Base-by-base conservation (phyloP, 2,888 invertebrate species). In the Gordius sp. region DNA sequence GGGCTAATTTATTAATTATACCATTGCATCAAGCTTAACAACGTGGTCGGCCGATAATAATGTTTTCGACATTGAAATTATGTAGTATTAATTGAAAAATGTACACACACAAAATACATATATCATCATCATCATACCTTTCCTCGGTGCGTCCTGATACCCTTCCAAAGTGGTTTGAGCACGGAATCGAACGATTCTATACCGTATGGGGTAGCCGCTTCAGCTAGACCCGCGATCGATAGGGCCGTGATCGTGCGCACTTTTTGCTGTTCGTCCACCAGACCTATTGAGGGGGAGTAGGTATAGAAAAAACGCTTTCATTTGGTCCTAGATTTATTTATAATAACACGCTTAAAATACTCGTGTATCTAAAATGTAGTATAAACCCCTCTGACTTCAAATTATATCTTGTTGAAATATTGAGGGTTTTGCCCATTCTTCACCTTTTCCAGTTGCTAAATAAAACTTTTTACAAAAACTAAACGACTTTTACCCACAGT, bases 161-260 rank as follows among this genome's bases (percentile, higher is more conserved):
- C 93, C 71, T 93, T 91, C 97, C 97, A 99, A 28, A 99, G 73
- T 0, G 97, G 97, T 72, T 99, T 99, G 57, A 99, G 75, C 0
- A 99, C 97, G 0, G 89, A 91, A 72, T 99, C 97, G 69, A 99
- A 99, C 58, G 91, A 93, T 70, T 99, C 97, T 66, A 99, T 99
- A 74, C 97, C 97, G 66, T 99, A 99, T 0, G 97, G 97, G 0
- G 93, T 91, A 16, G 93, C 89, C 13, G 97, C 93, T 74, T 99
- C 97, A 20, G 97, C 97, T 27, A 99, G 73, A 0, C 97, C 97
- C 28, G 97, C 93, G 65, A 97, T 80, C 16, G 93, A 93, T 65
- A 99, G 73, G 26, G 97, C 97, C 1, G 97, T 97, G 65, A 99
- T 99, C 0, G 97, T 99, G 59, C 97, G 77, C 24, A 93, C 89